Evolutionary conservation across 2,797 vertebrate genomes (phyloP).

Genomic region (Microctenopoma steveboyesi): DNA sequence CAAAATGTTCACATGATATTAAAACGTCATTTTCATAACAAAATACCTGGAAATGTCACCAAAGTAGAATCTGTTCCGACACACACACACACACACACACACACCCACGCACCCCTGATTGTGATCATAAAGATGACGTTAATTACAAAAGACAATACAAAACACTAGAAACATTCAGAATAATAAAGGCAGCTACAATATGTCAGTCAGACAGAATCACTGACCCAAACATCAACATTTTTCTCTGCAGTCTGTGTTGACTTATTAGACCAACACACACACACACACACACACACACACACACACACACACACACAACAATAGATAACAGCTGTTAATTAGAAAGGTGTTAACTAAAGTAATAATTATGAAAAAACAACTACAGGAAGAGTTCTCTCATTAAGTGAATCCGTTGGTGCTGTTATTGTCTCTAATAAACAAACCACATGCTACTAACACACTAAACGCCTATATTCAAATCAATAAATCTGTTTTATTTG

Average conservation of each 20-base stretch:
- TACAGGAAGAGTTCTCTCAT: constrained; percentile 32
- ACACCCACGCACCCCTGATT: constrained; percentile 20
- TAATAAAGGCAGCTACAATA: constrained; percentile 39
- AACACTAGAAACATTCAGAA: constrained; percentile 58
- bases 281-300: constrained; percentile 22
- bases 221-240: constrained; percentile 56
- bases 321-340: constrained; percentile 66
- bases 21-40: no score
- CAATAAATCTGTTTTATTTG: background rate
- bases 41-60: no score
- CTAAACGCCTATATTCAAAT: background rate
- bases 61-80: background rate
- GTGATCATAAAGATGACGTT: constrained; percentile 54
- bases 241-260: constrained; percentile 24
- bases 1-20: no score
- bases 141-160: constrained; percentile 66
- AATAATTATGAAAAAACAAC: constrained; percentile 57
- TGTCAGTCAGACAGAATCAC: constrained; percentile 54
- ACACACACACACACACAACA: constrained; percentile 18
- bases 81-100: constrained; percentile 2
- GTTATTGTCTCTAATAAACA: constrained; percentile 37
- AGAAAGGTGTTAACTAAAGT: constrained; percentile 72
- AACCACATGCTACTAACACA: background rate
- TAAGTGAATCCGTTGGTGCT: constrained; percentile 34
- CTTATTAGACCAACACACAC: constrained; percentile 7